These are phyloP conservation scores for Hippocampus kuda DNA, from an alignment of 2,797 vertebrate genomes.

Conservation along the genomic window DNA sequence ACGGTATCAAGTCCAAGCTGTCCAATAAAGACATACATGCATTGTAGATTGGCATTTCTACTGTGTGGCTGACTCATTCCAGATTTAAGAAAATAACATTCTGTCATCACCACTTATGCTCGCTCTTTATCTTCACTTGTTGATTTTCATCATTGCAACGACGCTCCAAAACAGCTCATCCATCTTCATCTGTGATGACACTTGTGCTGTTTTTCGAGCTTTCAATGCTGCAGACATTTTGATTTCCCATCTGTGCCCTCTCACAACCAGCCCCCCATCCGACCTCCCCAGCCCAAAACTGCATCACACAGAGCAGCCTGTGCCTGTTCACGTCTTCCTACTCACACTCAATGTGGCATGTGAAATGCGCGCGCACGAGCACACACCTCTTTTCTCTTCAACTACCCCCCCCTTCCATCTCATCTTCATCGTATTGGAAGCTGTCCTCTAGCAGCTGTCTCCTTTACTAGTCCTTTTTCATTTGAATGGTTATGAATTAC, in stretches of 20 bases:
- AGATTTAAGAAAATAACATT: slow-evolving; percentile 29
- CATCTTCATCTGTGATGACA: slow-evolving; percentile 60
- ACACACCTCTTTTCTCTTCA: slow-evolving; percentile 28
- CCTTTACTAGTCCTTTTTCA: slow-evolving; percentile 34
- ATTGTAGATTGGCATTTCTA: slow-evolving; percentile 50
- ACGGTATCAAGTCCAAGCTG: neutral
- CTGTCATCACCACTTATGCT: slow-evolving; percentile 26
- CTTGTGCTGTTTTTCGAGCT: slow-evolving; percentile 50
- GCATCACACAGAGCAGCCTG: slow-evolving; percentile 47
- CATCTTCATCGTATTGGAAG: slow-evolving; percentile 55
- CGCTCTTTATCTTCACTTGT: slow-evolving; percentile 19
- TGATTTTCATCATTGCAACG: slow-evolving; percentile 33
- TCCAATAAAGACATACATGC: slow-evolving; percentile 27
- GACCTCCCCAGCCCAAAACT: slow-evolving; percentile 38
- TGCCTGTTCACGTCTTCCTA: slow-evolving; percentile 49
- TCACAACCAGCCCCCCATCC: slow-evolving; percentile 7
- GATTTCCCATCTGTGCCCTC: slow-evolving; percentile 69
- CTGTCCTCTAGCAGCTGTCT: slow-evolving; percentile 59
- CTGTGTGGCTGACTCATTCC: slow-evolving; percentile 45
- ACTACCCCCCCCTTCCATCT: slow-evolving; percentile 43
- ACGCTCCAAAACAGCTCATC: slow-evolving; percentile 5
- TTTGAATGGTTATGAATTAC: slow-evolving; percentile 8
- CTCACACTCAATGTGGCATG: slow-evolving; percentile 71
- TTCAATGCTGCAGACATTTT: slow-evolving; percentile 55
- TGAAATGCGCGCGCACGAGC: slow-evolving; percentile 48